A percentile compares a stretch with the other conserved stretches of the same genome.
These are phyloP conservation scores for Hetaerina americana DNA, from an alignment of 1,140 invertebrate species.

Conservation along the genomic window DNA sequence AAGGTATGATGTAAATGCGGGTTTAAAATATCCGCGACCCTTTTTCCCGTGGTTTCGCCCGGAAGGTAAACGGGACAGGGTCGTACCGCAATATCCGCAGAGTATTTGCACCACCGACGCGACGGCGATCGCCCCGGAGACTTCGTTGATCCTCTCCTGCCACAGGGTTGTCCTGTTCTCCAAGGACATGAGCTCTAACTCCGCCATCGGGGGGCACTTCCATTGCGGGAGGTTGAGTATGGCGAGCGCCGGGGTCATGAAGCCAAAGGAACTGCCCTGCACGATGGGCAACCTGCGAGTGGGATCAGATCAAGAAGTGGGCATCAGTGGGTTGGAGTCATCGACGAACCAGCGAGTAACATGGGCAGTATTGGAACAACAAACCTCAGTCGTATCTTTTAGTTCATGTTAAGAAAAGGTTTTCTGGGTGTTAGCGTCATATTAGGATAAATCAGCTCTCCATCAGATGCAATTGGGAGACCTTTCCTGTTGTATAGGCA, in stretches of 20 bases:
- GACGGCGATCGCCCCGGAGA: slow-evolving; percentile 74
- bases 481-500: too few relatives aligned
- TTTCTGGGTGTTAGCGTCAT: background rate
- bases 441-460: background rate
- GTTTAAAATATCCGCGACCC: too few relatives aligned
- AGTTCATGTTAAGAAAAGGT: too few relatives aligned
- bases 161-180: slow-evolving; percentile 51
- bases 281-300: slow-evolving; percentile 47
- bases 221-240: slow-evolving; percentile 63
- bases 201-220: slow-evolving; percentile 51
- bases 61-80: too few relatives aligned
- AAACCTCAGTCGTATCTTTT: too few relatives aligned
- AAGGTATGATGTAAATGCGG: too few relatives aligned
- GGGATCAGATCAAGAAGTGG: too few relatives aligned
- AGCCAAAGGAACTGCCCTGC: slow-evolving; percentile 73
- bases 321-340: too few relatives aligned
- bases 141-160: slow-evolving; percentile 65
- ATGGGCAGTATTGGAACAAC: too few relatives aligned
- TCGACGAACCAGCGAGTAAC: too few relatives aligned
- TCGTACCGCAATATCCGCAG: slow-evolving; percentile 47
- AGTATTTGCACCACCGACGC: slow-evolving; percentile 65
- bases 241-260: slow-evolving; percentile 71
- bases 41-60: too few relatives aligned
- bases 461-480: too few relatives aligned
- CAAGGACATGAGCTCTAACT: slow-evolving; percentile 38